Conservation (phyloP, 2,113 vertebrate genomes). For the Nothocercus julius region DNA sequence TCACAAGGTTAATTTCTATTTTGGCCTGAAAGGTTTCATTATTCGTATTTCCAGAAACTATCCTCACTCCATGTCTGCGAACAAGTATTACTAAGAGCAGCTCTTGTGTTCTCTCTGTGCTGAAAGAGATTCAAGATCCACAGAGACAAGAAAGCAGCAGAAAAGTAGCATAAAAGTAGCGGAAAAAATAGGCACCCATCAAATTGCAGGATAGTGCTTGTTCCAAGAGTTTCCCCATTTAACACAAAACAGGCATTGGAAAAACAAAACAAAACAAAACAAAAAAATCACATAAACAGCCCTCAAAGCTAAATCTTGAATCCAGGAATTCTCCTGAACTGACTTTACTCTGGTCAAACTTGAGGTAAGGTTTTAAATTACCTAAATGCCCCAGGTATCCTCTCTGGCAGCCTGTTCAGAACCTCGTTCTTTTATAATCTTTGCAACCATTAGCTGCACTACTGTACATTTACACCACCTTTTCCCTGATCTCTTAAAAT, state of each 20-base stretch:
- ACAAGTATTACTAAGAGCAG: not conserved
- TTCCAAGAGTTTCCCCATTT: not conserved
- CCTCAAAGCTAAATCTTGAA: not conserved
- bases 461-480: not conserved
- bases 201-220: not conserved
- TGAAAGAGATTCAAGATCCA: not conserved
- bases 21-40: not conserved
- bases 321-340: not conserved
- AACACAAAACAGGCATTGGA: not conserved
- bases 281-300: not conserved
- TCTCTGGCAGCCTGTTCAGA: not conserved
- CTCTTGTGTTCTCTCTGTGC: not conserved
- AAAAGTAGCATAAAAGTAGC: not conserved
- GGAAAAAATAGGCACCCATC: not conserved
- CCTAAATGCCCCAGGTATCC: not conserved
- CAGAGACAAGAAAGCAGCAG: not conserved
- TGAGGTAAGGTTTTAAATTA: not conserved
- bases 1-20: rapidly evolving
- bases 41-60: not conserved
- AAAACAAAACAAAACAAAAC: not conserved
- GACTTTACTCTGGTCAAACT: not conserved
- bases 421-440: not conserved
- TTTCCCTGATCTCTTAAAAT: not conserved
- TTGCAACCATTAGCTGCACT: not conserved
- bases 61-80: not conserved